phyloP scores from a whole-genome alignment of 2,888 invertebrate species.

The Stenurella melanura region DNA sequence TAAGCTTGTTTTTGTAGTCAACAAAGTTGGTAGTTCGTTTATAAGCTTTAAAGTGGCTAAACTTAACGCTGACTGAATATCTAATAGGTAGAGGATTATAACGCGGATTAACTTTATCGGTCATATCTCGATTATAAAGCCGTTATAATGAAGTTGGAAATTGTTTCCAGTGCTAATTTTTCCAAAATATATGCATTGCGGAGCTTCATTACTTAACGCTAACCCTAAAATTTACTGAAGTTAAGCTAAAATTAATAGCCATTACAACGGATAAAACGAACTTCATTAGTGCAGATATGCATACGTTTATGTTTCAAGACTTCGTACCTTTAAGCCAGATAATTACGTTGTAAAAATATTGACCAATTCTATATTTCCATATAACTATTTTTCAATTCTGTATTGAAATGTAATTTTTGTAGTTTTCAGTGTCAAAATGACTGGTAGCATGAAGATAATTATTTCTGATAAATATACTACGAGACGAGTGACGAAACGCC shows the following conservation, averaged over 20 bases:
- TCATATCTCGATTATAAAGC: background rate
- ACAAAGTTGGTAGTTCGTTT: background rate
- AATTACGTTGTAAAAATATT: background rate
- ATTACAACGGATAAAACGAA: background rate
- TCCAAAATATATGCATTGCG: background rate
- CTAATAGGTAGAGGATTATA: conserved; percentile 1
- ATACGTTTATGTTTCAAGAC: background rate
- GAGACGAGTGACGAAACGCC: too few relatives aligned
- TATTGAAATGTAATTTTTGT: too few relatives aligned
- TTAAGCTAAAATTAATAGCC: background rate
- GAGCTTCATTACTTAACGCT: background rate
- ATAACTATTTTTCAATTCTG: too few relatives aligned
- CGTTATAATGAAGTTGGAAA: background rate
- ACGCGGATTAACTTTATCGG: background rate
- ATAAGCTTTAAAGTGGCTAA: background rate
- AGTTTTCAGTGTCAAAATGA: too few relatives aligned
- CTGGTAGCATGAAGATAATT: too few relatives aligned
- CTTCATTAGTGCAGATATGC: background rate
- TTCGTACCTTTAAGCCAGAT: background rate
- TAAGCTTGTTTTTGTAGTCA: background rate
- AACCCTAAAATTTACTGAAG: background rate
- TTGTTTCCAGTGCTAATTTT: background rate
- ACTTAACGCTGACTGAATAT: conserved; percentile 1
- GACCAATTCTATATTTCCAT: background rate
- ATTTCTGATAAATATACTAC: too few relatives aligned